Evolutionary conservation across 1,140 invertebrate genomes (phyloP).

Genomic region (Pararge aegeria): DNA sequence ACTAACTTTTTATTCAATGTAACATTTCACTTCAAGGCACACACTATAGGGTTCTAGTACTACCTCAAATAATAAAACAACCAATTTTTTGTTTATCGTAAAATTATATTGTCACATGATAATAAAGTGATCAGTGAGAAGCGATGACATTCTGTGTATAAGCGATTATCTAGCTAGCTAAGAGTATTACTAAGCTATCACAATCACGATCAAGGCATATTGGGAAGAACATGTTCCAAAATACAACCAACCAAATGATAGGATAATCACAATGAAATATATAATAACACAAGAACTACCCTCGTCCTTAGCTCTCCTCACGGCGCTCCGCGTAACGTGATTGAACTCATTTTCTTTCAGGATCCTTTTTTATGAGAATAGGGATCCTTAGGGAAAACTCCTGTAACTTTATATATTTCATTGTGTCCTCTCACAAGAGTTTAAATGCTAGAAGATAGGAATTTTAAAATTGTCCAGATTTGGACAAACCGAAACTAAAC

Average conservation of each 20-base stretch:
- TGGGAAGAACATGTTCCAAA: conserved; percentile 37
- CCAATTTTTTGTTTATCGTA: conserved; percentile 1
- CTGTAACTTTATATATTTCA: no score
- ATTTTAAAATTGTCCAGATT: no score
- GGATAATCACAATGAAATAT: background rate
- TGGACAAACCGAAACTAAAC: no score
- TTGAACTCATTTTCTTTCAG: no score
- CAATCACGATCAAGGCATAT: conserved; percentile 40
- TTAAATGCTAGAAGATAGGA: no score
- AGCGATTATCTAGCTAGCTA: conserved; percentile 26
- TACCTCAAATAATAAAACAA: conserved; percentile 27
- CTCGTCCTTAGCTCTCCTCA: no score
- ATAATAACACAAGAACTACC: background rate
- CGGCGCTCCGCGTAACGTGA: no score
- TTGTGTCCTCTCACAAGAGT: no score
- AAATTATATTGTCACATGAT: conserved; percentile 25
- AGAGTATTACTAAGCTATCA: conserved; percentile 22
- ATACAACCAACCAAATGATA: conserved; percentile 10
- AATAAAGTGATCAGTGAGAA: conserved; percentile 20
- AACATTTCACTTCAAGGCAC: no score
- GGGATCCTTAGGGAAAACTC: no score
- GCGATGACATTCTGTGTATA: conserved; percentile 27
- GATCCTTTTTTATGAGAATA: no score
- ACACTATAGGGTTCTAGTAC: background rate
- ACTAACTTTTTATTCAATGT: no score